phyloP scores from a whole-genome alignment of 2,113 vertebrate species.

The Tetrax tetrax region DNA sequence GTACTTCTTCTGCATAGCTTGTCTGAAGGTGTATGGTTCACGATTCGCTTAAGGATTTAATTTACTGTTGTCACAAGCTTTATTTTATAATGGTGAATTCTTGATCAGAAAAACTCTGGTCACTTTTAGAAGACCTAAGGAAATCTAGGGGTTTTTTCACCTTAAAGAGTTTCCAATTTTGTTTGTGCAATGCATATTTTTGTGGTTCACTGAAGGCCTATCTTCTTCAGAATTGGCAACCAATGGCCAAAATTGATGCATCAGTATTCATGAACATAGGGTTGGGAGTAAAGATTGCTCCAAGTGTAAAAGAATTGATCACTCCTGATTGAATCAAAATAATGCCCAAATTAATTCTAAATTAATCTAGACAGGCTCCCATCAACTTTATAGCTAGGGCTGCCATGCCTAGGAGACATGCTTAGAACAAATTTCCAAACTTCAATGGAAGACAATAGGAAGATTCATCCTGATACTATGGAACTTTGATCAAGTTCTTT shows the following conservation, averaged over 20 bases:
- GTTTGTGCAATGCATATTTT: background rate
- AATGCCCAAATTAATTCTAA: background rate
- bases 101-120: background rate
- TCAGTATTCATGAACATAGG: accelerated
- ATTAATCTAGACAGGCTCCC: background rate
- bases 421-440: background rate
- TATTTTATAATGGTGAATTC: background rate
- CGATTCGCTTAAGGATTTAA: background rate
- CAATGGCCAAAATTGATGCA: background rate
- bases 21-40: background rate
- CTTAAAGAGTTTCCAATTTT: background rate
- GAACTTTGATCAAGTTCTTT: background rate
- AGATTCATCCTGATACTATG: background rate
- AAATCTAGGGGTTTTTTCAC: background rate
- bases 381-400: background rate
- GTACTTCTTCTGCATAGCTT: background rate
- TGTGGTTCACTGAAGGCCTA: background rate
- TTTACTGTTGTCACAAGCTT: background rate
- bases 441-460: background rate
- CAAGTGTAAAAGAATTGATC: background rate
- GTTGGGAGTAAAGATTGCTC: background rate
- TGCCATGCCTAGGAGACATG: background rate
- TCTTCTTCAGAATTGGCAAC: background rate
- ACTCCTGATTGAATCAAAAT: background rate
- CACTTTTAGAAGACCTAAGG: background rate